These are phyloP conservation scores for Haplochromis vanheusdeni DNA, from an alignment of 2,113 vertebrate genomes.

Conservation along the genomic window DNA sequence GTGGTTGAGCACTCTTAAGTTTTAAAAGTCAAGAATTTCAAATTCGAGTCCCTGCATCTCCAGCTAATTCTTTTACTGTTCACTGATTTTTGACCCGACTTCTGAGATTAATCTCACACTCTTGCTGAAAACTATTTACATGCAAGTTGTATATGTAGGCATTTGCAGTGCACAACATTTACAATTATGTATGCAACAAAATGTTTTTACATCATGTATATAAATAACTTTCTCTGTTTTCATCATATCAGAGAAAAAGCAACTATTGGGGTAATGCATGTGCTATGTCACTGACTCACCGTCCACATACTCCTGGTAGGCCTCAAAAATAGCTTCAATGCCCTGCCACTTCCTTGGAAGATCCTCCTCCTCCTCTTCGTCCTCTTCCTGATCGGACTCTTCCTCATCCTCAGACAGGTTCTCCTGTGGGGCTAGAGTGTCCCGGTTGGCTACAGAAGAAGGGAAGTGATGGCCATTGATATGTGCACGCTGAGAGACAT, in stretches of 20 bases:
- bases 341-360: conserved; percentile 84
- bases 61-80: rapidly evolving
- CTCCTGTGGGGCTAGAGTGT: not conserved
- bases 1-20: not conserved
- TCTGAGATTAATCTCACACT: not conserved
- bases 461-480: conserved; percentile 79
- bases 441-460: conserved; percentile 27
- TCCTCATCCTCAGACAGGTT: conserved; percentile 44
- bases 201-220: not conserved
- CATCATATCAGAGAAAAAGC: not conserved
- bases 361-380: conserved; percentile 61
- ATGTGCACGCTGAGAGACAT: not conserved
- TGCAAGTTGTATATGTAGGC: not conserved
- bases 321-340: conserved; percentile 91
- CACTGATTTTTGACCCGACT: not conserved
- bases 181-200: not conserved
- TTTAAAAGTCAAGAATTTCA: not conserved
- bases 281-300: conserved; percentile 65
- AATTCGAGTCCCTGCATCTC: not conserved
- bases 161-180: not conserved
- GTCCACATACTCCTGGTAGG: conserved; percentile 92
- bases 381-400: conserved; percentile 49
- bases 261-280: not conserved
- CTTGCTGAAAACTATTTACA: not conserved
- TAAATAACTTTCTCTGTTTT: not conserved